Evolutionary conservation across 2,113 vertebrate genomes (phyloP).

Genomic region (Agapornis roseicollis): DNA sequence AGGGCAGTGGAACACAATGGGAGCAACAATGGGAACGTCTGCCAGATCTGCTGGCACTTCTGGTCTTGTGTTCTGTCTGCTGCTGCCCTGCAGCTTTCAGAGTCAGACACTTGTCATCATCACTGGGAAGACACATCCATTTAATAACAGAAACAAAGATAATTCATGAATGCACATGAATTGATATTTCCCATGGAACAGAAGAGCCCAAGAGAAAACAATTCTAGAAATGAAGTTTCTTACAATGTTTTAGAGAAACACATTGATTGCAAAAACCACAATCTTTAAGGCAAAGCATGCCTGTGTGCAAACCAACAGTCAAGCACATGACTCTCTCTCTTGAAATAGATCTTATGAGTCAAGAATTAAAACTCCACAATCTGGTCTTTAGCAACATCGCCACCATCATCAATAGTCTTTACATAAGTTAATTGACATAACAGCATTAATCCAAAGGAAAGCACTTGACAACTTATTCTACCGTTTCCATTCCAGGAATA

Average conservation of each 20-base stretch:
- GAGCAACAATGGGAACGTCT: not conserved
- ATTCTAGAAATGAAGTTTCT: not conserved
- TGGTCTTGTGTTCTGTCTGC: not conserved
- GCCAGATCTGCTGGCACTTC: not conserved
- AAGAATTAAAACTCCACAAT: not conserved
- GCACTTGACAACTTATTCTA: not conserved
- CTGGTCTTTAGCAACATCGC: not conserved
- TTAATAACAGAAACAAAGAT: not conserved
- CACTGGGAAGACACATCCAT: not conserved
- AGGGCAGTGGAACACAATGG: not conserved
- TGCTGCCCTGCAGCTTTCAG: not conserved
- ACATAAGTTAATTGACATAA: not conserved
- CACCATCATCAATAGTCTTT: not conserved
- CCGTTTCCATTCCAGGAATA: not conserved
- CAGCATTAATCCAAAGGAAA: not conserved
- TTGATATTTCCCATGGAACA: not conserved
- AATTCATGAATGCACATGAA: not conserved
- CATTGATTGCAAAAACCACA: not conserved
- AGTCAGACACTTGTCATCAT: not conserved
- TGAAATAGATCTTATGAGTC: not conserved
- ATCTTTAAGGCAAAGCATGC: not conserved
- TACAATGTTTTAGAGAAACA: not conserved
- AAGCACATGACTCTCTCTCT: not conserved
- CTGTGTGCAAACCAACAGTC: not conserved
- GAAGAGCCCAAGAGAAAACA: not conserved